Base-by-base conservation (phyloP, 2,888 invertebrate genomes). In the Chirona hameri region DNA sequence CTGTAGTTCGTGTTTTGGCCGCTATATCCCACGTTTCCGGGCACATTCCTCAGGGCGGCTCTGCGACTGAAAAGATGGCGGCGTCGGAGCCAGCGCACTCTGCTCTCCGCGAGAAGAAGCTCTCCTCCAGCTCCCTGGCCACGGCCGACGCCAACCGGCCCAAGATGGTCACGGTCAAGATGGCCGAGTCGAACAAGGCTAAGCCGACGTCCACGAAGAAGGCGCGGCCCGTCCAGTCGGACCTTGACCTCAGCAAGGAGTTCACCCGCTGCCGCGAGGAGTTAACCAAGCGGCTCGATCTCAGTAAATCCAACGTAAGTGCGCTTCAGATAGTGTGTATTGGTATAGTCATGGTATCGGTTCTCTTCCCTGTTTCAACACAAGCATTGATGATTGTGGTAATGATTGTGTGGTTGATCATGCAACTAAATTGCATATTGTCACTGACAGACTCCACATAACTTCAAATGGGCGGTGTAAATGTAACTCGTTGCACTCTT, bases 271-370 rank as follows among this genome's bases (percentile, higher is more conserved):
- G 98, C 88, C 93, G 93, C 85, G 98, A 98, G 85, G 97, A 98
- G 88, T 93, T 93, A 81, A 91, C 94, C n/a, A 93, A 92, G 86
- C 91, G 97, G 83, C 90, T 98, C 84, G 98, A 98, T 90, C 92
- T 99, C 84, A 97, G 97, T 89, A 98, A 98, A 90, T 97, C 96
- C 46, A 97, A 95, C 87, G 90, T 90, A 86, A 96, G 97, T 12
- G 92, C 93, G 86, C 91, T 39, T 39, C 39, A 39, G 39, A 39
- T 7, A 39, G 39, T 7, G 39, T 39, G 39, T 39, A 39, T 39
- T 39, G 39, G 7, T 7, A 39, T 39, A 39, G 39, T 39, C 39
- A 39, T 39, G 39, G 39, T 5, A 39, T 7, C 39, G 39, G 39
- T 39, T 39, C 2, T 39, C 39, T 39, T 39, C 39, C 39, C 39